Base-by-base conservation (phyloP, 2,797 vertebrate species). In the Vireo griseus region DNA sequence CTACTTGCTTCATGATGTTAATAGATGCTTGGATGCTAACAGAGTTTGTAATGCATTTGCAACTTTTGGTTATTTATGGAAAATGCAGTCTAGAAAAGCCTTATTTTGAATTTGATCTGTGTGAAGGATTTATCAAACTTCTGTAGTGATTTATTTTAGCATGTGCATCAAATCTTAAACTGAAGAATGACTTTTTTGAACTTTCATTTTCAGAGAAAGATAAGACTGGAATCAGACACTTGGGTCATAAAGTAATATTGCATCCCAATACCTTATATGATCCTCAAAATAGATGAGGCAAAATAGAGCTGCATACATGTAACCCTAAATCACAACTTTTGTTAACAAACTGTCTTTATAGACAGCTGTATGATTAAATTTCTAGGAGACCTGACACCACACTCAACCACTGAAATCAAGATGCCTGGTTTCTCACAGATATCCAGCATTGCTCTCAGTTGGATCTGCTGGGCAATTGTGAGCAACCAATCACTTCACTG, bases 311-410 rank as follows among this genome's bases (percentile, higher is more conserved):
- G 45, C 72, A 81, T 73, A 66, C 58, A 78, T 16, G 19, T 86
- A 96, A 79, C 25, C 22, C 57, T 62, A 90, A 95, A 97, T 93
- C 94, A 93, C 58, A 74, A 83, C 68, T 95, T 93, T 24, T 83
- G 87, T 89, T 97, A 92, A 16, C 87, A 75, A 96, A 92, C 68
- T 93, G 71, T 50, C 76, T 97, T 96, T 95, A 90, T 58, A 96
- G 80, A 95, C 73, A 9, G 19, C 20, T 45, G 19, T 28, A 31
- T 26, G 26, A 55, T 63, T 69, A 55, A 48, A 63, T 76, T 88
- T 86, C 40, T 74, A 71, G 45, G 40, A 90, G 57, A 83, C 2
- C 28, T 79, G 61, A 55, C 73, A 59, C 8, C 11, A 66, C 7
- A 17, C 58, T 69, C 66, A 69, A 66, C 21, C 25, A 55, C 25